Conservation (phyloP, 2,113 vertebrate genomes). For the Sinocyclocheilus grahami region DNA sequence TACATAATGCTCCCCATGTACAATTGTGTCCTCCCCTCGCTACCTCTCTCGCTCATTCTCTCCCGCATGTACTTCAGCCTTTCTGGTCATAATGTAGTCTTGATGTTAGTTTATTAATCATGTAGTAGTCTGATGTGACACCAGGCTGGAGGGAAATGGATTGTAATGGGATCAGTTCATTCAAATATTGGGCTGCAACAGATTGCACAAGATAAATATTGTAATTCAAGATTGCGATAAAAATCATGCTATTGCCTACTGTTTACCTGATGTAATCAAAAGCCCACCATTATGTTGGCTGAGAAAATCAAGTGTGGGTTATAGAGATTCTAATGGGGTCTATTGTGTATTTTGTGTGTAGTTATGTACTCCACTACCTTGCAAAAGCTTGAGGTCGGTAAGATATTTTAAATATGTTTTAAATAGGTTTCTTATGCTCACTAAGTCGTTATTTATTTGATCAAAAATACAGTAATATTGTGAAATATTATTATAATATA, state of each 20-base stretch:
- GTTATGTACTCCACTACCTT: background rate
- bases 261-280: conserved; percentile 66
- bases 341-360: background rate
- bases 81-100: conserved; percentile 60
- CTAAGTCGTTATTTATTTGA: background rate
- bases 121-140: conserved; percentile 76
- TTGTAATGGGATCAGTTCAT: conserved; percentile 72
- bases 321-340: conserved; percentile 17
- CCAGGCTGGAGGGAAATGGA: conserved; percentile 68
- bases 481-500: background rate
- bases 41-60: background rate
- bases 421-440: background rate
- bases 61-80: conserved; percentile 57
- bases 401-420: background rate
- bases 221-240: conserved; percentile 74
- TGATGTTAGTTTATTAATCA: conserved; percentile 78
- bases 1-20: conserved; percentile 81
- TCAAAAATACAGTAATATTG: background rate
- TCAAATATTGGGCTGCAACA: conserved; percentile 74
- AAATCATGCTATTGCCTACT: conserved; percentile 62
- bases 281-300: conserved; percentile 63
- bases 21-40: conserved; percentile 77
- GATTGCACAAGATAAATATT: conserved; percentile 74
- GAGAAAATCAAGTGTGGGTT: conserved; percentile 52
- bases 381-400: background rate